Evolutionary conservation across 2,113 vertebrate species (phyloP), one percentile per base, ranked within the genome.

Genomic region (Arenaria interpres): DNA sequence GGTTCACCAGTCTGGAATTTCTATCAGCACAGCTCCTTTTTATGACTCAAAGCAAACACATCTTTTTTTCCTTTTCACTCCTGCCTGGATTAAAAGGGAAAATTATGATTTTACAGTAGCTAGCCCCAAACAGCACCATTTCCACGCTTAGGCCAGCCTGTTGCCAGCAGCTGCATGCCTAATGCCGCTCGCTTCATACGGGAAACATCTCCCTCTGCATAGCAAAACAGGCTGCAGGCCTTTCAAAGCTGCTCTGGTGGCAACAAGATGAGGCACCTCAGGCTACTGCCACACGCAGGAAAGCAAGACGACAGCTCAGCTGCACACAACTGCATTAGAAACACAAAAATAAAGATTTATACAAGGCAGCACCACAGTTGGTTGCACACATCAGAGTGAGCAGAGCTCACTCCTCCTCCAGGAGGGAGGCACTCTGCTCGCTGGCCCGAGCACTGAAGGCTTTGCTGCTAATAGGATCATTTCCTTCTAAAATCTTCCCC

Each of bases 391-490:
- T 53, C 78, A 53, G 48, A 4, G 6, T 0, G 2, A 89, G 87
- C 43, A 0, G 0, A 88, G 69, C 46, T 84, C 77, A 10, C 56
- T 73, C 51, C 84, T 89, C 57, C 74, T 88, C 37, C 32, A 37
- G 56, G 66, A 89, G 46, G 22, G 28, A 95, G 51, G 75, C 53
- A 69, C 71, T 71, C 48, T 2, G 37, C 21, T 86, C 2, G 9
- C 72, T 50, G 60, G 89, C 68, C 48, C 3, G 2, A 77, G 66
- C 79, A 56, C 82, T 25, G 79, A 54, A 37, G 69, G 62, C 66
- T 95, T 62, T 76, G 46, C 74, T 54, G 67, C 93, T 95, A 96
- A 97, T 73, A 93, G 89, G 93, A 94, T 90, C 75, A 88, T 79
- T 92, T 85, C 51, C 60, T 82, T 85, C 92, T 79, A 87, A 92